A percentile compares a stretch with the other conserved stretches of the same genome.
These are phyloP conservation scores for Tenualosa thibaudeaui DNA, from an alignment of 2,797 vertebrate genomes.

Conservation along the genomic window DNA sequence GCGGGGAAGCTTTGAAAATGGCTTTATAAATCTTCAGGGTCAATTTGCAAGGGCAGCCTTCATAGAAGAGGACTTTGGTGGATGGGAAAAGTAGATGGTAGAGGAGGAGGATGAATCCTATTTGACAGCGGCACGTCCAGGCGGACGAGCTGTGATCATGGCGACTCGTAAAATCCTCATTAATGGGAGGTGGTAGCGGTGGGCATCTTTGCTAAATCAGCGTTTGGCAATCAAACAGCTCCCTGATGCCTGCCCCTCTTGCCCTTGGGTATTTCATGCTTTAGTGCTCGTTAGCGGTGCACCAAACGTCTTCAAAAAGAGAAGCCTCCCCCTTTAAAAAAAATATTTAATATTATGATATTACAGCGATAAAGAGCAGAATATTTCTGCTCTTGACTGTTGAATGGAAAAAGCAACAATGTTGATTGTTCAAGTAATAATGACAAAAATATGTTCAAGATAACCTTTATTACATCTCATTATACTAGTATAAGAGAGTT, in stretches of 20 bases:
- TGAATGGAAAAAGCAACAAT: too few relatives aligned
- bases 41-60: conserved; percentile 59
- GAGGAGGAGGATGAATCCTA: conserved; percentile 36
- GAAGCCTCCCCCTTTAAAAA: neutral
- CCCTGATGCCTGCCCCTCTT: conserved; percentile 8
- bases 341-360: neutral
- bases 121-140: conserved; percentile 51
- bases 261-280: conserved; percentile 25
- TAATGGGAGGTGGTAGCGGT: conserved; percentile 55
- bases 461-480: too few relatives aligned
- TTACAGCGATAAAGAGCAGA: neutral
- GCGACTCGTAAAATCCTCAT: conserved; percentile 66
- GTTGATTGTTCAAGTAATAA: too few relatives aligned
- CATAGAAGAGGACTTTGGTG: conserved; percentile 49
- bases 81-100: conserved; percentile 32
- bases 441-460: too few relatives aligned
- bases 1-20: conserved; percentile 62
- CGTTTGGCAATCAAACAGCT: conserved; percentile 51
- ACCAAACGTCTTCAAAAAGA: neutral
- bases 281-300: neutral
- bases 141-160: conserved; percentile 63
- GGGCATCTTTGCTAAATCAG: conserved; percentile 48
- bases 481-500: too few relatives aligned
- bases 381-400: neutral
- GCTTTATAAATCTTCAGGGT: conserved; percentile 67